Conservation (phyloP, 2,113 vertebrate genomes). For the Dasypus novemcinctus region DNA sequence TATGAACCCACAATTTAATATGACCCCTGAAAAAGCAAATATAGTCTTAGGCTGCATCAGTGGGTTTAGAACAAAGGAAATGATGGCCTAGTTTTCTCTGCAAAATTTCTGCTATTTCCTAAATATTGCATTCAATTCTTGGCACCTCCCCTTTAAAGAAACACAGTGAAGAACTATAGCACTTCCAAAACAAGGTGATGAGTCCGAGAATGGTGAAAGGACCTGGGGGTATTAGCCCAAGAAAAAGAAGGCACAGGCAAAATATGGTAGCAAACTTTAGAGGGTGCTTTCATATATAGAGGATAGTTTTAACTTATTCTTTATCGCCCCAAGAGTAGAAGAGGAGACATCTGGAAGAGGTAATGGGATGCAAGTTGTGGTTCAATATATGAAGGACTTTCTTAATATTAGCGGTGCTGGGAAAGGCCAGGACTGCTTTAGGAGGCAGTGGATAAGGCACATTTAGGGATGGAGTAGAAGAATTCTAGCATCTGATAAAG, state of each 20-base stretch:
- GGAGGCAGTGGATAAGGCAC: neutral
- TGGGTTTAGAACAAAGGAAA: neutral
- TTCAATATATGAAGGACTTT: neutral
- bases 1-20: neutral
- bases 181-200: slow-evolving; percentile 10
- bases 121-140: slow-evolving; percentile 3
- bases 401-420: neutral
- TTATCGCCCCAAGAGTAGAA: neutral
- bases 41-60: neutral
- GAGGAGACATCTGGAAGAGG: neutral
- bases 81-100: neutral
- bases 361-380: neutral
- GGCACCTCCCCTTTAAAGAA: neutral
- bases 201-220: neutral
- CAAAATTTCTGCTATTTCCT: neutral
- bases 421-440: neutral
- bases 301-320: slow-evolving; percentile 4
- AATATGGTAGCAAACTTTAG: neutral
- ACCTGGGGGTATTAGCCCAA: neutral
- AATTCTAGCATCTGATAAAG: neutral
- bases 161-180: neutral
- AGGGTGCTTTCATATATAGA: neutral
- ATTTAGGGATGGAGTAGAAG: neutral
- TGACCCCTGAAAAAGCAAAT: neutral
- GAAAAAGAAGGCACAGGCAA: neutral